These are phyloP conservation scores for Caenorhabditis uteleia DNA, from an alignment of 2,888 invertebrate species.

Conservation along the genomic window DNA sequence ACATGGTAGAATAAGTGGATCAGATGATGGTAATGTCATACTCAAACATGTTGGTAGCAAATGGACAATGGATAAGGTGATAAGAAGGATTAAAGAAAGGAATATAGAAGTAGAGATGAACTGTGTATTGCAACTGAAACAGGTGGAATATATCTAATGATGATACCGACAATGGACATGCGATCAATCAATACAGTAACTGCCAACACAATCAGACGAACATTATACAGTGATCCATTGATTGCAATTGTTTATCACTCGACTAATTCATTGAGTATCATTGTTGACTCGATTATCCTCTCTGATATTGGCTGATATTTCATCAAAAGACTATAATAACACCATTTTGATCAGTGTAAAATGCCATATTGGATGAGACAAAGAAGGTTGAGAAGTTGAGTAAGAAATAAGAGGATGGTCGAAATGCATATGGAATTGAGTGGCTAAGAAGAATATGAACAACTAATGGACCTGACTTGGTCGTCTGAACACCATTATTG, in stretches of 20 bases:
- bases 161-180: conserved; percentile 16
- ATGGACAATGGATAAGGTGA: conserved; percentile 1
- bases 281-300: conserved; percentile 9
- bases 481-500: too few species aligned
- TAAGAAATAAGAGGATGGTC: too few species aligned
- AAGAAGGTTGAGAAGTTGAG: too few species aligned
- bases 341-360: too few species aligned
- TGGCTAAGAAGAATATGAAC: too few species aligned
- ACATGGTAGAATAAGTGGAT: conserved; percentile 20
- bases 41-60: conserved; percentile 13
- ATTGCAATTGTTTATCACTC: conserved; percentile 22
- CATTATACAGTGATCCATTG: conserved; percentile 15
- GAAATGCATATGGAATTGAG: too few species aligned
- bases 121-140: conserved; percentile 30
- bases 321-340: too few species aligned
- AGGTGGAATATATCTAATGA: conserved; percentile 25
- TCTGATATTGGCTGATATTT: too few species aligned
- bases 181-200: conserved; percentile 14
- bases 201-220: conserved; percentile 15
- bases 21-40: conserved; percentile 23
- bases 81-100: not conserved
- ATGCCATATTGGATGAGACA: too few species aligned
- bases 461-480: too few species aligned
- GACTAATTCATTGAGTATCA: conserved; percentile 11
- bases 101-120: conserved; percentile 8